A percentile compares a stretch with the other conserved stretches of the same genome.
Evolutionary conservation across 2,888 invertebrate species (phyloP).

Genomic region (Volucella bombylans): DNA sequence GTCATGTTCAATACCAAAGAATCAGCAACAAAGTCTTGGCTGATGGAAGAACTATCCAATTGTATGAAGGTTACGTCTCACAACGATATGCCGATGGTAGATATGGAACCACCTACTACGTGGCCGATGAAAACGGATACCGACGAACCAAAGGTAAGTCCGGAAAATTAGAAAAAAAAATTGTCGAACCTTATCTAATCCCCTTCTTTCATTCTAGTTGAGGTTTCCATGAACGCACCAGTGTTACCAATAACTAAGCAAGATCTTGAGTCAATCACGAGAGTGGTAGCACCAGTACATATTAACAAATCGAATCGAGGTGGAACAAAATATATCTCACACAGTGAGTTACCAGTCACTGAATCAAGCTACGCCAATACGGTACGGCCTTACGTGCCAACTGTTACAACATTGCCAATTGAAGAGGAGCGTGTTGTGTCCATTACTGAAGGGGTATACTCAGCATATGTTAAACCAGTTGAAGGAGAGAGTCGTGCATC

Average conservation of each 20-base stretch:
- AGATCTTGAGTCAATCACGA: background rate
- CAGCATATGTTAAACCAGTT: too few species aligned
- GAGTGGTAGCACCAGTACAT: background rate
- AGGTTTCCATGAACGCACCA: slow-evolving; percentile 37
- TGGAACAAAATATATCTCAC: too few species aligned
- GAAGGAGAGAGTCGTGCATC: too few species aligned
- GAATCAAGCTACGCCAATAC: too few species aligned
- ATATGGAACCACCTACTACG: slow-evolving; percentile 59
- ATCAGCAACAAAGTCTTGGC: slow-evolving; percentile 51
- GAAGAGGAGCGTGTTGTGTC: too few species aligned
- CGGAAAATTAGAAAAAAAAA: too few species aligned
- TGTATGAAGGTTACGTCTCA: slow-evolving; percentile 56
- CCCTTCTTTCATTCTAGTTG: slow-evolving; percentile 15
- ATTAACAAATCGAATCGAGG: too few species aligned
- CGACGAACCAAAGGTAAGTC: slow-evolving; percentile 50
- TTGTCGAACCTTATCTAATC: background rate
- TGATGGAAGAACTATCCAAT: slow-evolving; percentile 47
- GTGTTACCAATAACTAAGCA: slow-evolving; percentile 27
- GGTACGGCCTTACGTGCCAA: too few species aligned
- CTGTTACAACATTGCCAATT: too few species aligned
- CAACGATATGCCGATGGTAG: slow-evolving; percentile 49
- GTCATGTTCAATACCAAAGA: slow-evolving; percentile 65
- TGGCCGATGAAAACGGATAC: slow-evolving; percentile 67
- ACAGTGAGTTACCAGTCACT: too few species aligned
- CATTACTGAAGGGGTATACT: too few species aligned